Evolutionary conservation across 1,140 invertebrate species (phyloP).

Genomic region (Ctenoplectra terminalis): DNA sequence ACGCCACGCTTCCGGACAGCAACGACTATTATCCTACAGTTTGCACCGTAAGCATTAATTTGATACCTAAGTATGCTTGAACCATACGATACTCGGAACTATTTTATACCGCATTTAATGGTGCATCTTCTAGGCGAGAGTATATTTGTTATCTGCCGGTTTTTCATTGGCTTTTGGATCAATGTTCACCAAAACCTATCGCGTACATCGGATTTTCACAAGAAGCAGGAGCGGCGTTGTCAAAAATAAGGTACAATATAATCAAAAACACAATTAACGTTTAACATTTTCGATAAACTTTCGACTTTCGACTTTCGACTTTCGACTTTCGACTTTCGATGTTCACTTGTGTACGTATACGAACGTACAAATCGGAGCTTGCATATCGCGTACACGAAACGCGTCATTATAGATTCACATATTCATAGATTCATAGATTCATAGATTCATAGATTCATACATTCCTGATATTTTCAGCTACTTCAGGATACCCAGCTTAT

Average conservation of each 20-base stretch:
- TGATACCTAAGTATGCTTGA: no score
- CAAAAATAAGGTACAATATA: constrained; percentile 84
- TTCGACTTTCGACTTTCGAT: no score
- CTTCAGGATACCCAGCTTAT: constrained; percentile 93
- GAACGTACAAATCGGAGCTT: neutral
- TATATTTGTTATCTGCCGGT: constrained; percentile 93
- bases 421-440: no score
- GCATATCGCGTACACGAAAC: neutral
- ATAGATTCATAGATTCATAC: no score
- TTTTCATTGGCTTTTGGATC: constrained; percentile 94
- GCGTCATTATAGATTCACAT: neutral
- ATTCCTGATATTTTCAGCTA: constrained; percentile 82
- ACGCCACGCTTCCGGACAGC: constrained; percentile 87
- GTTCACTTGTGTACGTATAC: no score
- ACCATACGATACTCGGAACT: no score
- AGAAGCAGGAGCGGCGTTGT: constrained; percentile 86
- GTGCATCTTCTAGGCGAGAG: constrained; percentile 89
- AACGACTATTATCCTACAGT: constrained; percentile 89
- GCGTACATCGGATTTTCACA: constrained; percentile 93
- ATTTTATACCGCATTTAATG: no score
- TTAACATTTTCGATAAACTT: no score
- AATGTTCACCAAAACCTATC: constrained; percentile 95
- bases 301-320: no score
- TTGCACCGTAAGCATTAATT: constrained; percentile 89
- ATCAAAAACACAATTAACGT: neutral